Evolutionary conservation across 1,140 invertebrate genomes (phyloP).

Genomic region (Saccostrea glomerata): DNA sequence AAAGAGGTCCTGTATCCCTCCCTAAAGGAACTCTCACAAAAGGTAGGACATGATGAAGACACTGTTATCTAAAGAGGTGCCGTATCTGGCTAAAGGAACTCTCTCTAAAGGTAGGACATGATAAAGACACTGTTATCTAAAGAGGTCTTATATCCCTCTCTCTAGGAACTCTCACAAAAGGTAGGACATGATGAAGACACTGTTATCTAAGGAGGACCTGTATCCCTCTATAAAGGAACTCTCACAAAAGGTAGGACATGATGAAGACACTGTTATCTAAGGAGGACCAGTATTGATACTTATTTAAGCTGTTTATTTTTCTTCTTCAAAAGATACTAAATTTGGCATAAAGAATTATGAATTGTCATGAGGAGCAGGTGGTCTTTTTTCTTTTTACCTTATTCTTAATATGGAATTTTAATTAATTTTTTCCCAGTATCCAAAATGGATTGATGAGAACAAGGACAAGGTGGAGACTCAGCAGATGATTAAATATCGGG

Average conservation of each 20-base stretch:
- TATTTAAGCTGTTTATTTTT: no score
- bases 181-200: slow-evolving; percentile 90
- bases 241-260: slow-evolving; percentile 83
- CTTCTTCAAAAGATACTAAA: no score
- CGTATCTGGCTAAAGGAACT: slow-evolving; percentile 90
- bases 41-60: slow-evolving; percentile 91
- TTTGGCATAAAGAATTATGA: no score
- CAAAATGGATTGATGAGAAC: slow-evolving; percentile 89
- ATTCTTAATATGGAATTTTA: no score
- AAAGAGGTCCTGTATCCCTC: slow-evolving; percentile 94
- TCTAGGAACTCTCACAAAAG: slow-evolving; percentile 84
- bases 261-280: slow-evolving; percentile 94
- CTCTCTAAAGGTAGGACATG: slow-evolving; percentile 83
- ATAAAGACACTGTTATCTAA: slow-evolving; percentile 94
- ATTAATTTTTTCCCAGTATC: slow-evolving; percentile 83
- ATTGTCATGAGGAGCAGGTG: no score
- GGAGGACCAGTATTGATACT: slow-evolving; percentile 89
- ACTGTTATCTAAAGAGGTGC: slow-evolving; percentile 91
- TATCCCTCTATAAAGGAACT: slow-evolving; percentile 90
- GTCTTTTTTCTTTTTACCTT: no score
- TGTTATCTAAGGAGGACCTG: slow-evolving; percentile 93
- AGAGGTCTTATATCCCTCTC: slow-evolving; percentile 91
- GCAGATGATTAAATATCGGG: slow-evolving; percentile 86
- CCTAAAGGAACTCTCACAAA: slow-evolving; percentile 84
- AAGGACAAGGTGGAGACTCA: slow-evolving; percentile 83